These are phyloP conservation scores for Phania funesta DNA, from an alignment of 2,888 invertebrate genomes.

Conservation along the genomic window DNA sequence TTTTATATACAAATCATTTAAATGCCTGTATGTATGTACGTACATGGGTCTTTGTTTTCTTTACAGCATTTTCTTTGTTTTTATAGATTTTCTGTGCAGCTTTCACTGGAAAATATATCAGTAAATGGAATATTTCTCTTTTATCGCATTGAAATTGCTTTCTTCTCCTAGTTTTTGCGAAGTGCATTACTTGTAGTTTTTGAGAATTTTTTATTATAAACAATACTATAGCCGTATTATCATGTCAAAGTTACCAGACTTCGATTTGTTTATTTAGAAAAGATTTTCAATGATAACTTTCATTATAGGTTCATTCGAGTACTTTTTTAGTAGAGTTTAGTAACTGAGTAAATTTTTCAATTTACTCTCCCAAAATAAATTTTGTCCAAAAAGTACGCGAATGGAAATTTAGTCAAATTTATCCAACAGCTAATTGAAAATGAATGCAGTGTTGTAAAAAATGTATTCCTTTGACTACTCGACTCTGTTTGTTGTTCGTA, in stretches of 20 bases:
- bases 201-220: background rate
- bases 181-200: constrained; percentile 7
- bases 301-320: too few species aligned
- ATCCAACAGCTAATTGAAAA: too few species aligned
- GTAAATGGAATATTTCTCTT: constrained; percentile 29
- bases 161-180: constrained; percentile 25
- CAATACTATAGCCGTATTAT: background rate
- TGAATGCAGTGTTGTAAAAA: too few species aligned
- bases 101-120: constrained; percentile 36
- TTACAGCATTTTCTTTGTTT: constrained; percentile 15
- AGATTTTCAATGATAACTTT: too few species aligned
- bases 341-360: too few species aligned
- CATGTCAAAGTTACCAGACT: background rate
- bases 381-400: too few species aligned
- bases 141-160: constrained; percentile 28
- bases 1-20: too few species aligned
- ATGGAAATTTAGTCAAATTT: too few species aligned
- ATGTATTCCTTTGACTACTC: too few species aligned
- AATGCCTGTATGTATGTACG: background rate
- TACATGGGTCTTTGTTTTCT: background rate
- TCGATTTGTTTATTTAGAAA: background rate
- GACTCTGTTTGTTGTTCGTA: too few species aligned
- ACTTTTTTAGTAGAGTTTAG: too few species aligned
- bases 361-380: too few species aligned
- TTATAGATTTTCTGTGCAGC: constrained; percentile 11